These are phyloP conservation scores for Drosophila differens DNA, from an alignment of 2,888 invertebrate genomes.

Conservation along the genomic window DNA sequence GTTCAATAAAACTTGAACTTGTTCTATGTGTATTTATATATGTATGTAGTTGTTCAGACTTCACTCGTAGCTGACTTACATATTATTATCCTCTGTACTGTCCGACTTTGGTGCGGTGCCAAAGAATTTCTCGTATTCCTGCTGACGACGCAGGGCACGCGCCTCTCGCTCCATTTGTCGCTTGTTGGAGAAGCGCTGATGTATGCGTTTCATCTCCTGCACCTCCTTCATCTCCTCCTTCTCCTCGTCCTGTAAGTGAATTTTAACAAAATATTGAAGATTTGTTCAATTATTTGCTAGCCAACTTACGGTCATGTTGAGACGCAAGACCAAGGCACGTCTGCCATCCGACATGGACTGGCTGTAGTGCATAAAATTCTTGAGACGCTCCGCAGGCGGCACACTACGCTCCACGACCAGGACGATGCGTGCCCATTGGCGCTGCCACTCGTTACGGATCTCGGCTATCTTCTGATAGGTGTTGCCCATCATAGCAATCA, in stretches of 20 bases:
- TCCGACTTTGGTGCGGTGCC: conserved; percentile 67
- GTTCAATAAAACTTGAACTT: conserved; percentile 76
- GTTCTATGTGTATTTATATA: conserved; percentile 22
- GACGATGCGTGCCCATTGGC: conserved; percentile 99
- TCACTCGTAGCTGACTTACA: conserved; percentile 30
- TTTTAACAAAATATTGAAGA: not conserved
- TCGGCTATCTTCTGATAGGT: conserved; percentile 99
- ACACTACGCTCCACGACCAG: conserved; percentile 99
- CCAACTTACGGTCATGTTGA: conserved; percentile 92
- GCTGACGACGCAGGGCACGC: conserved; percentile 73
- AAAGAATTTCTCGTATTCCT: conserved; percentile 82
- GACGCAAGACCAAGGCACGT: conserved; percentile 93
- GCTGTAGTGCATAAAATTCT: conserved; percentile 95
- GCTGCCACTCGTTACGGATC: conserved; percentile 98
- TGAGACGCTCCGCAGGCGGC: conserved; percentile 93
- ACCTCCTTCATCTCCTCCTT: conserved; percentile 98
- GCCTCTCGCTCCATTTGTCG: conserved; percentile 85
- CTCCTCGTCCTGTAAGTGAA: conserved; percentile 91
- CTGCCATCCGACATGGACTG: conserved; percentile 96
- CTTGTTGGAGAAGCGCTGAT: conserved; percentile 92
- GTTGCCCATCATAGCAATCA: conserved; percentile 99
- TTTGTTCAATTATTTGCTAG: no score
- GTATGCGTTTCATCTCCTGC: conserved; percentile 94
- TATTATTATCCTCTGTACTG: conserved; percentile 58
- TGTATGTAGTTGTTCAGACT: not conserved